These are phyloP conservation scores for Scortum barcoo DNA, from an alignment of 2,113 vertebrate species.

Conservation along the genomic window DNA sequence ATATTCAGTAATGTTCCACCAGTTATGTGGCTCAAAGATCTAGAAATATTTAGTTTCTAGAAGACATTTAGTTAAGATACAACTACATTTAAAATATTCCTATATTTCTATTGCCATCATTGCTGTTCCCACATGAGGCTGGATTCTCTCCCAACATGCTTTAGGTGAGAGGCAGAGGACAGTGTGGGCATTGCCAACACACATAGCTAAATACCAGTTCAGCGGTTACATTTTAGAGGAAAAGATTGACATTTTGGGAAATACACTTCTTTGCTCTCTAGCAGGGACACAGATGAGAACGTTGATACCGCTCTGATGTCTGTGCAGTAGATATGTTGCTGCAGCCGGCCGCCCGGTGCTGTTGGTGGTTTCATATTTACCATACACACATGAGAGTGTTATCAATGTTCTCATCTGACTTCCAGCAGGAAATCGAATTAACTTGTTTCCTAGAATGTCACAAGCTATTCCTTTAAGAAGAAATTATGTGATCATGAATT, in stretches of 20 bases:
- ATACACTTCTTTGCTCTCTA: not conserved
- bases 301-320: not conserved
- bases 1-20: not conserved
- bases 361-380: not conserved
- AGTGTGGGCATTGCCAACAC: not conserved
- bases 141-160: not conserved
- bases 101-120: not conserved
- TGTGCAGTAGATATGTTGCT: not conserved
- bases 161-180: not conserved
- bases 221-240: not conserved
- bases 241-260: not conserved
- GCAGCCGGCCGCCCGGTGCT: not conserved
- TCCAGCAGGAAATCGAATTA: not conserved
- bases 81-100: not conserved
- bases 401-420: not conserved
- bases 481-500: not conserved
- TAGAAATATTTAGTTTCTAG: not conserved
- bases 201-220: not conserved
- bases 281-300: not conserved
- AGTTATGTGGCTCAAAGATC: not conserved
- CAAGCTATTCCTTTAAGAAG: not conserved
- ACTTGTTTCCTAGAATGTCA: not conserved
- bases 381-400: not conserved
- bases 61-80: not conserved
- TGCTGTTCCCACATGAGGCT: not conserved